phyloP scores from a whole-genome alignment of 2,888 invertebrate species.

The Sialis lutaria region DNA sequence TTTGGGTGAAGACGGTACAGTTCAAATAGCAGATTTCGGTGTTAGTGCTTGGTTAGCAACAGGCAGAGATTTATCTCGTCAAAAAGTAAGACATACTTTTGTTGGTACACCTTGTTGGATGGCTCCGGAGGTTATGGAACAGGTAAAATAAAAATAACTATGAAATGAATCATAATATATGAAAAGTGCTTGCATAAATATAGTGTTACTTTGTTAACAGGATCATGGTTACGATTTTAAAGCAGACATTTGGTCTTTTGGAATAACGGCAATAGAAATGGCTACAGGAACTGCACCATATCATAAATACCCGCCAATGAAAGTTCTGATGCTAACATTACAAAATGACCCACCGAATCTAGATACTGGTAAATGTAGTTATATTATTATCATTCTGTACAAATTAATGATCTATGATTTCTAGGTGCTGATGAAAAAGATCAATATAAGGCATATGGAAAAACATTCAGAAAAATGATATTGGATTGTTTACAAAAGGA shows the following conservation, averaged over 20 bases:
- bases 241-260: conserved; percentile 88
- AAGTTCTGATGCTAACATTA: conserved; percentile 92
- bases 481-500: conserved; percentile 93
- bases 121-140: conserved; percentile 99
- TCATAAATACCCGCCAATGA: conserved; percentile 98
- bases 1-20: conserved; percentile 88
- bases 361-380: conserved; percentile 48
- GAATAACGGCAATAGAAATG: conserved; percentile 97
- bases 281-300: conserved; percentile 97
- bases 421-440: conserved; percentile 83
- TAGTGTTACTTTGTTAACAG: conserved; percentile 24
- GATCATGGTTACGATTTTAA: conserved; percentile 97
- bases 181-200: background rate
- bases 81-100: conserved; percentile 93
- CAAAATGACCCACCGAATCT: conserved; percentile 96
- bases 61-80: conserved; percentile 80
- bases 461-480: conserved; percentile 94
- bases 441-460: conserved; percentile 95
- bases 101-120: conserved; percentile 99
- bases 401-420: background rate
- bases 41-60: conserved; percentile 96
- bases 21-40: conserved; percentile 98
- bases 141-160: conserved; percentile 31
- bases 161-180: background rate
- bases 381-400: background rate